Percentiles rank a stretch among this genome's conserved stretches.
Evolutionary conservation across 1,140 invertebrate genomes (phyloP).

Genomic region (Dinoponera quadriceps): DNA sequence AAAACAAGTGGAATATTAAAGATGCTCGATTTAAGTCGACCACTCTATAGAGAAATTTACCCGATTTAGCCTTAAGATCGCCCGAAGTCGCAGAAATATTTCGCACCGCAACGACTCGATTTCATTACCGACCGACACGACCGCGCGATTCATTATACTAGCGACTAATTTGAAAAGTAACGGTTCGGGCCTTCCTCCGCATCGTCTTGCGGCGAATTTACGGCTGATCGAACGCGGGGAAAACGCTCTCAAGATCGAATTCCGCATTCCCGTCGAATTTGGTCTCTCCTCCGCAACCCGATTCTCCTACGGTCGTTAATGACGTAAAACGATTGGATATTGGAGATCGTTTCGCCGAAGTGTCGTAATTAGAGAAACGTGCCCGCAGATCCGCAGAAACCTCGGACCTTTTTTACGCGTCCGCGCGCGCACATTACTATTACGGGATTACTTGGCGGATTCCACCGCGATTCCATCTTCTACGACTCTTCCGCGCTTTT

Average conservation of each 20-base stretch:
- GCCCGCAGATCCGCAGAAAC: slow-evolving; percentile 37
- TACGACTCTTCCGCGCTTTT: not conserved
- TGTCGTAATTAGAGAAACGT: slow-evolving; percentile 49
- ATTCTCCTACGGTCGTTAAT: slow-evolving; percentile 51
- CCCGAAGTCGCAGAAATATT: not conserved
- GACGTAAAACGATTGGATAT: slow-evolving; percentile 56
- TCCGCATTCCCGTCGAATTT: slow-evolving; percentile 45
- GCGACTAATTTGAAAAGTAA: slow-evolving; percentile 41
- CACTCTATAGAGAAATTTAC: not conserved
- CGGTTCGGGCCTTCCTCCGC: not conserved
- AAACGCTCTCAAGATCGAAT: slow-evolving; percentile 61
- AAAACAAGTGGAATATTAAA: too few species aligned
- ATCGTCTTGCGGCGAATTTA: slow-evolving; percentile 18
- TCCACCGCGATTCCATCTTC: slow-evolving; percentile 16
- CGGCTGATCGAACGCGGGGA: slow-evolving; percentile 29
- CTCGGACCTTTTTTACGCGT: slow-evolving; percentile 32
- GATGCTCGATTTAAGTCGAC: too few species aligned
- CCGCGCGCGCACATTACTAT: not conserved
- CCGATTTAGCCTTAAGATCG: not conserved
- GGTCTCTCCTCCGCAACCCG: slow-evolving; percentile 50
- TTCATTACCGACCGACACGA: slow-evolving; percentile 23
- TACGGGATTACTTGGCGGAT: slow-evolving; percentile 20
- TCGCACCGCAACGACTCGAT: not conserved
- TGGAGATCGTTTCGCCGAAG: slow-evolving; percentile 51
- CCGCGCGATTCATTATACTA: slow-evolving; percentile 20